Conservation (phyloP, 1,140 invertebrate species). For the Rhynchophorus ferrugineus region DNA sequence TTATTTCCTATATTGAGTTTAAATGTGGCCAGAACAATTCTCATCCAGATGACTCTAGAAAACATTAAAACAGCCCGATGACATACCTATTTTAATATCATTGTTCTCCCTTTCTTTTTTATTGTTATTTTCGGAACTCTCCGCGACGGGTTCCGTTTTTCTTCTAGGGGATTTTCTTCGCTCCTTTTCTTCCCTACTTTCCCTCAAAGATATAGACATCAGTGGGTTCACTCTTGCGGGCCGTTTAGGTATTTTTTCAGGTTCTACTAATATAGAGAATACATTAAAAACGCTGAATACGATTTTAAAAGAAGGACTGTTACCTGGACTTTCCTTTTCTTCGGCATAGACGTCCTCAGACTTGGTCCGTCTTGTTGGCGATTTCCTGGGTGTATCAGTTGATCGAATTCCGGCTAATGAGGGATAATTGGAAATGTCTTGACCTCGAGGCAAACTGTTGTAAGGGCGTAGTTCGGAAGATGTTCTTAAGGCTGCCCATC, state of each 20-base stretch:
- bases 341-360: constrained; percentile 30
- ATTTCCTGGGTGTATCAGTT: constrained; percentile 12
- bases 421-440: constrained; percentile 37
- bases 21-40: no score
- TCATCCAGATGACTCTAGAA: no score
- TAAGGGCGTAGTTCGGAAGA: constrained; percentile 50
- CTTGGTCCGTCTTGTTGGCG: constrained; percentile 27
- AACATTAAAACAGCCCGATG: no score
- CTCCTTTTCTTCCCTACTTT: constrained; percentile 11
- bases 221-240: constrained; percentile 28
- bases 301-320: no score
- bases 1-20: no score
- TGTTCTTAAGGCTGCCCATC: constrained; percentile 47
- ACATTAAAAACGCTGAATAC: no score
- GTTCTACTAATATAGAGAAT: neutral
- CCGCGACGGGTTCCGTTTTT: constrained; percentile 3
- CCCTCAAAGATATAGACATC: constrained; percentile 22
- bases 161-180: constrained; percentile 15
- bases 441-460: constrained; percentile 47
- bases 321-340: constrained; percentile 1
- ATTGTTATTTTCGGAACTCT: neutral
- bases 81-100: neutral
- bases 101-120: neutral
- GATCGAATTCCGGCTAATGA: constrained; percentile 25
- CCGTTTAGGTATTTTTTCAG: constrained; percentile 6